Evolutionary conservation across 2,113 vertebrate genomes (phyloP).

Genomic region (Manacus vitellinus): DNA sequence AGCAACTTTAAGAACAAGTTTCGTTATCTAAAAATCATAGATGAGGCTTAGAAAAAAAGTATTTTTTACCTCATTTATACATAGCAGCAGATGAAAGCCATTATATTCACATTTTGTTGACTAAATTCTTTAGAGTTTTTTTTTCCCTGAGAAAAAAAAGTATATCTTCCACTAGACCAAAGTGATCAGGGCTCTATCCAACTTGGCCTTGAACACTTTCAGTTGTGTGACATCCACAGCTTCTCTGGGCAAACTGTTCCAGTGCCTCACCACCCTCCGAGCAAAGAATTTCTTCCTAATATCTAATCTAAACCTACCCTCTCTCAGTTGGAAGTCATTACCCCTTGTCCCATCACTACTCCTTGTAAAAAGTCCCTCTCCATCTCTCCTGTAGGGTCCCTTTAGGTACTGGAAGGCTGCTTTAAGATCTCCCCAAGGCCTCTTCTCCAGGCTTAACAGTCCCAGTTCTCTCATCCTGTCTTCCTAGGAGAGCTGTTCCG

Average conservation of each 20-base stretch:
- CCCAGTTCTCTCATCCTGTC: not conserved
- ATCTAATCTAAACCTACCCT: not conserved
- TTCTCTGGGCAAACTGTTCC: not conserved
- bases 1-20: not conserved
- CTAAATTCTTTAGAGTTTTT: not conserved
- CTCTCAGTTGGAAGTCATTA: not conserved
- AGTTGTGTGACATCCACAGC: not conserved
- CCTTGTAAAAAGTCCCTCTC: not conserved
- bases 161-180: not conserved
- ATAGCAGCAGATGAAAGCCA: not conserved
- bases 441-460: not conserved
- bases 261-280: not conserved
- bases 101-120: not conserved
- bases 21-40: not conserved
- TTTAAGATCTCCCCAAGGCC: not conserved
- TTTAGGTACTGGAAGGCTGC: not conserved
- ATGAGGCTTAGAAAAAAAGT: not conserved
- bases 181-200: not conserved
- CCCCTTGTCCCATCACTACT: not conserved
- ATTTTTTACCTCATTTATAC: not conserved
- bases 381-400: not conserved
- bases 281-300: not conserved
- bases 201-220: not conserved
- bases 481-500: rapidly evolving
- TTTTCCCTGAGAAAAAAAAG: not conserved